Base-by-base conservation (phyloP, 2,797 vertebrate genomes). In the Xiphophorus birchmanni region DNA sequence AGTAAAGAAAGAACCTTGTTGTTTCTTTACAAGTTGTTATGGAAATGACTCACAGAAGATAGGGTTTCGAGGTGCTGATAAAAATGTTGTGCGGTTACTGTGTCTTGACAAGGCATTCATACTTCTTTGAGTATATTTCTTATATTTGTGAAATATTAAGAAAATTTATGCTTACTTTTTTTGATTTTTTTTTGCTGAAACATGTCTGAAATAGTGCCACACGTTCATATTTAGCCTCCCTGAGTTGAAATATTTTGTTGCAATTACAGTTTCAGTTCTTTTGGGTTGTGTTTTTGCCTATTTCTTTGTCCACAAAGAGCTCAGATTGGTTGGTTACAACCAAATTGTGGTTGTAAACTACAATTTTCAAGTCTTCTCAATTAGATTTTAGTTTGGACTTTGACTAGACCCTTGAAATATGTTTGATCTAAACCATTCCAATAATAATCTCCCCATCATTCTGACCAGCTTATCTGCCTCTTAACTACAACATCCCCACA, bases 1-100 rank as follows among this genome's bases (percentile, higher is more conserved):
- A 71, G 44, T 9, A 56, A 9, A 71, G 80, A 65, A 65, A 79
- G 26, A 79, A 52, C 18, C 52, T 96, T 96, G 95, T 94, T 94
- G 95, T 95, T 74, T 47, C 9, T 77, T 50, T 78, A 72, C 21
- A 42, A 40, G 63, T 67, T 67, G 18, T 11, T 40, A 23, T 67
- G 35, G 18, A 67, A 69, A 69, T 40, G 35, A 40, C 18, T 69
- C 65, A 40, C 35, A 69, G 21, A 69, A 40, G 65, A 40, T 69
- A 10, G 18, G 4, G 63, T 37, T 40, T 67, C 15, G 5, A 63
- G 32, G 13, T 63, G 60, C 32, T 21, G 32, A 65, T 65, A 37
- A 65, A 37, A 37, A 21, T 37, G 60, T 35, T 35, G 6, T 37
- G 32, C 7, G 2, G 17, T 15, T 63, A 2, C 58, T 63, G 58